A percentile compares a stretch with the other conserved stretches of the same genome.
These are phyloP conservation scores for Phoenicopterus ruber DNA, from an alignment of 2,113 vertebrate species.

Conservation along the genomic window DNA sequence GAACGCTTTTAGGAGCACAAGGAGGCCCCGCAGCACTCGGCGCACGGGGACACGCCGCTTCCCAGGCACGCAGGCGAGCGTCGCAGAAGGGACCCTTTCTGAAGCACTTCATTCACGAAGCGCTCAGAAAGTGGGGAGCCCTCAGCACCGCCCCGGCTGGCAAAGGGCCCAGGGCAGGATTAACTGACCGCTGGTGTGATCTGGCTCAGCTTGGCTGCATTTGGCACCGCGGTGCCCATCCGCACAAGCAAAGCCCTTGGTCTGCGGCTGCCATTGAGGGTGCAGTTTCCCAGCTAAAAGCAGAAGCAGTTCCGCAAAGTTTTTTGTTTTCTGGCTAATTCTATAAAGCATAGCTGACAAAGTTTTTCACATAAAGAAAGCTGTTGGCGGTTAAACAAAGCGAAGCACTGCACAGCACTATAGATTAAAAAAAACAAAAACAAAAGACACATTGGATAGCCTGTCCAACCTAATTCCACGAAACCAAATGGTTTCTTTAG, in stretches of 20 bases:
- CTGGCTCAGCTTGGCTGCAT: not conserved
- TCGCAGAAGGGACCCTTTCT: not conserved
- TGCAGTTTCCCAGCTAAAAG: not conserved
- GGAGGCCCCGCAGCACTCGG: fast-evolving
- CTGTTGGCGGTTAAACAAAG: not conserved
- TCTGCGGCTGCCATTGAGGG: not conserved
- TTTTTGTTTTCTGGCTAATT: constrained; percentile 1
- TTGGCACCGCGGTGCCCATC: not conserved
- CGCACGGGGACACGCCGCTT: fast-evolving
- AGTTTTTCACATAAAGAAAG: not conserved
- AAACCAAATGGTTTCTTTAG: constrained; percentile 50
- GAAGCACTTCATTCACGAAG: not conserved
- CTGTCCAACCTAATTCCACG: constrained; percentile 48
- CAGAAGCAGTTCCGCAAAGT: not conserved
- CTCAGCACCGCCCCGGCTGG: not conserved
- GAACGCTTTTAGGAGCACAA: not conserved
- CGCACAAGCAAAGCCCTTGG: not conserved
- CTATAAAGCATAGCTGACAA: not conserved
- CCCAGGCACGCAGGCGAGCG: fast-evolving
- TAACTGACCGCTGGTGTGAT: fast-evolving
- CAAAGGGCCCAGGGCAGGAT: not conserved
- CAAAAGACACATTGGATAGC: constrained; percentile 5
- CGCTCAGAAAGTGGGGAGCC: not conserved
- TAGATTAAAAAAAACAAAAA: not conserved
- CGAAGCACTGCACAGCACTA: not conserved